Conservation (phyloP, 2,113 vertebrate genomes). For the Potamarius usumacintae region DNA sequence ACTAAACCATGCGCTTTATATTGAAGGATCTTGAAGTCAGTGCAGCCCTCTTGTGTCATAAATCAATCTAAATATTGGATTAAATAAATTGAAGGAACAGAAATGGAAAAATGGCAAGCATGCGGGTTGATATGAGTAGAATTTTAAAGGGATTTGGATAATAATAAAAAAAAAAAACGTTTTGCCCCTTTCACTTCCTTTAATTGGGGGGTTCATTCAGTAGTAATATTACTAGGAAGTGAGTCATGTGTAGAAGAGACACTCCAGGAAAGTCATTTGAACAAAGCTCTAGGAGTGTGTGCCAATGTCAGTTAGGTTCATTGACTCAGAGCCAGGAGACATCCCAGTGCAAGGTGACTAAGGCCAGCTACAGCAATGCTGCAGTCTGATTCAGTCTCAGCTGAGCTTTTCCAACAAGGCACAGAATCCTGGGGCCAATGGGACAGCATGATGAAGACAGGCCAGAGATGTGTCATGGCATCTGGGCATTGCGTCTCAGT, state of each 20-base stretch:
- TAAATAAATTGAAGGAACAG: conserved; percentile 4
- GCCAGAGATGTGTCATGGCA: conserved; percentile 51
- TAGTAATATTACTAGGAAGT: not conserved
- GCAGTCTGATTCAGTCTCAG: conserved; percentile 15
- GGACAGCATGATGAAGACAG: conserved; percentile 33
- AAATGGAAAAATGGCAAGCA: conserved; percentile 9
- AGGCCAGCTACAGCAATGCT: conserved; percentile 55
- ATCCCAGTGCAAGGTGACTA: conserved; percentile 64
- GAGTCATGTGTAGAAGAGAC: not conserved
- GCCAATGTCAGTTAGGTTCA: conserved; percentile 49
- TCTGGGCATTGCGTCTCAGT: conserved; percentile 48
- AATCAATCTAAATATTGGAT: conserved; percentile 55
- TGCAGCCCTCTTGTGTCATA: conserved; percentile 45
- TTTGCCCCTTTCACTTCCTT: not conserved
- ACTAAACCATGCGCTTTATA: conserved; percentile 46
- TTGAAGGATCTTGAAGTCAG: conserved; percentile 48
- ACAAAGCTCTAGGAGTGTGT: conserved; percentile 53
- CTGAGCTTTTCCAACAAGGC: conserved; percentile 14
- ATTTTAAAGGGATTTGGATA: conserved; percentile 18
- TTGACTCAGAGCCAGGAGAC: conserved; percentile 53
- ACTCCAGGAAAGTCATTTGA: conserved; percentile 42
- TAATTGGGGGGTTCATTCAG: not conserved
- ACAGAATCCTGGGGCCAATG: not conserved
- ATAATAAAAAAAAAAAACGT: not conserved
- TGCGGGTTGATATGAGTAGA: not conserved